These are phyloP conservation scores for Eumaeus atala DNA, from an alignment of 1,140 invertebrate genomes.

Conservation along the genomic window DNA sequence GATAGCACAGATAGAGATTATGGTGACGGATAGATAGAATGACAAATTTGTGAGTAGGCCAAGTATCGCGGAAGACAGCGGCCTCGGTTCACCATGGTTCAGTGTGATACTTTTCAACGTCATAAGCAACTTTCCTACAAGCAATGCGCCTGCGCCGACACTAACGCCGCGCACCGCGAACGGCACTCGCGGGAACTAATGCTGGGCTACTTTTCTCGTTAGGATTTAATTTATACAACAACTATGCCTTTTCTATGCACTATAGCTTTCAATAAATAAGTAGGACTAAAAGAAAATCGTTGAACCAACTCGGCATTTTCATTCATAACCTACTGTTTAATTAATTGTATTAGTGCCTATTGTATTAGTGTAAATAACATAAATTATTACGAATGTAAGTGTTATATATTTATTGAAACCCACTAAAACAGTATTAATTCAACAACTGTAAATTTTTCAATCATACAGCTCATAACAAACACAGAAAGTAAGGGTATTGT, in stretches of 20 bases:
- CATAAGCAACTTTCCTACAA: conserved; percentile 72
- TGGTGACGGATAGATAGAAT: conserved; percentile 67
- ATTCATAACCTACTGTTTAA: too few relatives aligned
- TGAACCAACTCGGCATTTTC: conserved; percentile 16
- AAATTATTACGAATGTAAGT: too few relatives aligned
- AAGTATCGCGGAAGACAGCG: conserved; percentile 57
- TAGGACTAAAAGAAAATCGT: conserved; percentile 10
- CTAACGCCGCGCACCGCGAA: conserved; percentile 46
- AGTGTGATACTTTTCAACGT: conserved; percentile 70
- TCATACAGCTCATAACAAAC: too few relatives aligned
- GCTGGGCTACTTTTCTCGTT: conserved; percentile 54
- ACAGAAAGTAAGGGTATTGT: too few relatives aligned
- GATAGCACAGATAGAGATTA: conserved; percentile 53
- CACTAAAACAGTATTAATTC: too few relatives aligned
- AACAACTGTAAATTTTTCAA: too few relatives aligned
- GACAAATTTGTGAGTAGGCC: conserved; percentile 69
- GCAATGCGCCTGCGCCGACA: conserved; percentile 54
- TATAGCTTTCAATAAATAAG: conserved; percentile 16
- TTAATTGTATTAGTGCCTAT: too few relatives aligned
- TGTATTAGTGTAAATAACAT: too few relatives aligned
- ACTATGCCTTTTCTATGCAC: conserved; percentile 29
- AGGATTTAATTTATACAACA: conserved; percentile 42
- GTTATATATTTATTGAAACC: too few relatives aligned
- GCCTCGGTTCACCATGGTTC: conserved; percentile 67
- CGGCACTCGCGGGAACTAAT: conserved; percentile 34